Conservation (phyloP, 2,888 invertebrate genomes). For the Parapristionchus giblindavisi region DNA sequence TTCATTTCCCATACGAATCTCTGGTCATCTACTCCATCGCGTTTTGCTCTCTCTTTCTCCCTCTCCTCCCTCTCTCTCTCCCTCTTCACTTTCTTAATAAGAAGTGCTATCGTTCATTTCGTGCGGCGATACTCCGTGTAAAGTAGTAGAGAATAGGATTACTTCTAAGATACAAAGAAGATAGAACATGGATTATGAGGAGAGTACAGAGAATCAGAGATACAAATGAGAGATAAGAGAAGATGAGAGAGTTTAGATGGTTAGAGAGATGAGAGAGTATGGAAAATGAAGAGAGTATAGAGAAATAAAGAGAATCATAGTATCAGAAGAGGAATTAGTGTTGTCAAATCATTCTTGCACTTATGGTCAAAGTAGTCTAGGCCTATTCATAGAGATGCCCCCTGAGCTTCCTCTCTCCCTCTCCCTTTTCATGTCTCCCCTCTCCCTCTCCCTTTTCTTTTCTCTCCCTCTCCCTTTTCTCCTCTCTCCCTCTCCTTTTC, state of each 20-base stretch:
- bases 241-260: not conserved
- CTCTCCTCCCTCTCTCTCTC: not conserved
- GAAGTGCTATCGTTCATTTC: slow-evolving; percentile 24
- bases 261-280: not conserved
- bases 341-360: slow-evolving; percentile 2
- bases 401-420: slow-evolving; percentile 17
- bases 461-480: slow-evolving; percentile 1
- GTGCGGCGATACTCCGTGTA: not conserved
- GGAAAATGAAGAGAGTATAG: not conserved
- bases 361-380: not conserved
- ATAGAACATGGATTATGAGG: too few relatives aligned
- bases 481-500: slow-evolving; percentile 19
- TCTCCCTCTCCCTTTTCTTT: slow-evolving; percentile 13
- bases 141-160: not conserved
- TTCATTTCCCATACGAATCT: slow-evolving; percentile 7
- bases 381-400: slow-evolving; percentile 3
- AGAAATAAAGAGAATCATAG: slow-evolving; percentile 5
- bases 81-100: slow-evolving; percentile 12
- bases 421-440: slow-evolving; percentile 4
- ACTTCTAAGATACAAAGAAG: too few relatives aligned
- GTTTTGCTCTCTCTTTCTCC: not conserved
- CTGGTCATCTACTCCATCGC: not conserved
- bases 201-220: too few relatives aligned
- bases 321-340: too few relatives aligned
- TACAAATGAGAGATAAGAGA: too few relatives aligned